Base-by-base conservation (phyloP, 2,888 invertebrate species). In the Volucella inflata region DNA sequence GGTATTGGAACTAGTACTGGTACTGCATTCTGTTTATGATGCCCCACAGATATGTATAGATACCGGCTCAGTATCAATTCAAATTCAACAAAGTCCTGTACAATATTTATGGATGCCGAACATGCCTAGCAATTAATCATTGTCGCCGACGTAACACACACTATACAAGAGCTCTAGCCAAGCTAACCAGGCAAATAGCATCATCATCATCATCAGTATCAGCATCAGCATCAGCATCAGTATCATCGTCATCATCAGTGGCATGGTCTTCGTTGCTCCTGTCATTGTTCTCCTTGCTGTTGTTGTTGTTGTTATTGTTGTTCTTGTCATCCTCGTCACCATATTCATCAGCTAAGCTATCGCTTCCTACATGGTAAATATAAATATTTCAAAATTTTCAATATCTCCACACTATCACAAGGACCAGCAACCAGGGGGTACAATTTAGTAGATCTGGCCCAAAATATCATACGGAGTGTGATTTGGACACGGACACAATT, bases 351-450 rank as follows among this genome's bases (percentile, higher is more conserved):
- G 70, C 55, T 57, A 71, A 81, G 68, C 80, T 59, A 70, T 59
- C 48, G 68, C 59, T 48, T 50, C 72, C 16, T 44, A 79, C 67
- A 85, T 64, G 67, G 62, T 60, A 76, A 85, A 81, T 81, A 81
- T 85, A 81, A 85, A 85, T 85, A 81, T 85, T 85, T 85, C 85
- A 81, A 85, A 72, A 85, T 81, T 77, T 81, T 81, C 84, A 85
- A 85, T 81, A 81, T 77, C 64, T 38, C 51, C 59, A 77, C 44
- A 59, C 36, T 11, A 48, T 30, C 53, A 44, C 11, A 11, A 53
- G 8, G 51, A 12, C 38, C 10, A 48, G 10, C 8, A 14, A 72
- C 21, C 2, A 38, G 46, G 38, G 46, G 44, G 10, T 53, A 53
- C 53, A 4, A 44, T 21, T 9, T 21, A 30, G 10, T 17, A 21